Evolutionary conservation across 2,797 vertebrate genomes (phyloP), one percentile per base, ranked within the genome.

Genomic region (Odontamblyopus lacepedii): DNA sequence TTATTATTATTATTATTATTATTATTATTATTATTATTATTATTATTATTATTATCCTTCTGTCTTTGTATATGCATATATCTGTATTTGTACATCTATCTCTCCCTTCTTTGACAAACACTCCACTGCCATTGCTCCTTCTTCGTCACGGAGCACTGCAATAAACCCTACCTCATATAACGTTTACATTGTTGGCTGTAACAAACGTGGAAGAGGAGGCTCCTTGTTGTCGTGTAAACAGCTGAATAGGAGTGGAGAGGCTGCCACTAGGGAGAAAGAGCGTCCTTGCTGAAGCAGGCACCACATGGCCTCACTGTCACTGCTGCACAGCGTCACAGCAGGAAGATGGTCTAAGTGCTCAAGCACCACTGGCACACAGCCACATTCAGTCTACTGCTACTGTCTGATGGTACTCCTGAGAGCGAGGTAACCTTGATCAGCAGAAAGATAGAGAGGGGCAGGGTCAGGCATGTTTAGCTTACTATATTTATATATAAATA

Each of bases 231-330:
- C 16, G 27, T 70, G 59, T 44, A 62, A 16, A 70, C 26, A 19
- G 26, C 35, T 2, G 16, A 74, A n/a, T 23, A 8, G 23, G 55
- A 38, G 32, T 38, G 5, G 55, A 51, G 66, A 35, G 64, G 75
- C 26, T 35, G 64, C 69, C 12, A 29, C 68, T 62, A 79, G 35
- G 67, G 56, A 74, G 63, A 76, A 62, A 59, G 68, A 55, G 67
- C 61, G 57, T 26, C 13, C 7, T 73, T 26, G 66, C 60, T 72
- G 29, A 65, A 77, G 63, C 63, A 44, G 63, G 69, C 66, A 44
- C 72, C 74, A 67, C 68, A 63, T 63, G 63, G 74, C 69, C 53
- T 76, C 27, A 8, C 71, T 80, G 71, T 83, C 67, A 73, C 71
- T 56, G 55, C 66, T 74, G 64, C 64, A 38, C 77, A 76, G 38